Evolutionary conservation across 1,140 invertebrate genomes (phyloP).

Genomic region (roundworm (Caenorhabditis elegans)): DNA sequence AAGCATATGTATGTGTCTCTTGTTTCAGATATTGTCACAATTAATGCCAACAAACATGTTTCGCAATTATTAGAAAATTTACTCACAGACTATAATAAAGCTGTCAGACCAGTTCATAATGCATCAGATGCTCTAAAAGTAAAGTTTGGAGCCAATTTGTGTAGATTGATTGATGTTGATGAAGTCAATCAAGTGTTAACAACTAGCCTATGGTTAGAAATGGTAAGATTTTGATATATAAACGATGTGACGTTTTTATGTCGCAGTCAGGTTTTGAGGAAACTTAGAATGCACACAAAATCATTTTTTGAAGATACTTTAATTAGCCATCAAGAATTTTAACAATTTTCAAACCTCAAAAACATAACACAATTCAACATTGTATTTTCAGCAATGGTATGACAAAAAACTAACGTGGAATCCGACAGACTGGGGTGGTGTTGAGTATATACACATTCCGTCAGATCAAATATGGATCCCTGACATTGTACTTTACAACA

Average conservation of each 20-base stretch:
- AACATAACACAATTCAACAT: background rate
- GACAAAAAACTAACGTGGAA: conserved; percentile 97
- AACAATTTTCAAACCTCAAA: conserved; percentile 14
- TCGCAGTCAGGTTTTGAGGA: no score
- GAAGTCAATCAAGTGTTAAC: conserved; percentile 92
- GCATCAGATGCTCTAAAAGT: conserved; percentile 88
- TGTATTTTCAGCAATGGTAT: conserved; percentile 77
- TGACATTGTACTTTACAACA: conserved; percentile 71
- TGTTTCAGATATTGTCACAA: background rate
- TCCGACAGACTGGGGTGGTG: conserved; percentile 87
- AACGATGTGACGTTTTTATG: no score
- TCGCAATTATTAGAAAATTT: conserved; percentile 38
- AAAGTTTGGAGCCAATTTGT: conserved; percentile 77
- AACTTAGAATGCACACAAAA: no score
- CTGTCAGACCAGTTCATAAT: conserved; percentile 89
- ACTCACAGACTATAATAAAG: conserved; percentile 56
- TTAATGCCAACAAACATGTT: background rate
- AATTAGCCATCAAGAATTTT: no score
- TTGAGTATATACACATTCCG: conserved; percentile 75
- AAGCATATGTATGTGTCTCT: no score
- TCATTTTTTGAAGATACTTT: no score
- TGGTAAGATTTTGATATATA: conserved; percentile 73
- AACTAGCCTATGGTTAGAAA: conserved; percentile 93
- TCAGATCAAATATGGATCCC: conserved; percentile 81
- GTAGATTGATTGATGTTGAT: conserved; percentile 73